Percentiles rank a stretch among this genome's conserved stretches.
Evolutionary conservation across 2,797 vertebrate species (phyloP).

Genomic region (Crypturellus tataupa): DNA sequence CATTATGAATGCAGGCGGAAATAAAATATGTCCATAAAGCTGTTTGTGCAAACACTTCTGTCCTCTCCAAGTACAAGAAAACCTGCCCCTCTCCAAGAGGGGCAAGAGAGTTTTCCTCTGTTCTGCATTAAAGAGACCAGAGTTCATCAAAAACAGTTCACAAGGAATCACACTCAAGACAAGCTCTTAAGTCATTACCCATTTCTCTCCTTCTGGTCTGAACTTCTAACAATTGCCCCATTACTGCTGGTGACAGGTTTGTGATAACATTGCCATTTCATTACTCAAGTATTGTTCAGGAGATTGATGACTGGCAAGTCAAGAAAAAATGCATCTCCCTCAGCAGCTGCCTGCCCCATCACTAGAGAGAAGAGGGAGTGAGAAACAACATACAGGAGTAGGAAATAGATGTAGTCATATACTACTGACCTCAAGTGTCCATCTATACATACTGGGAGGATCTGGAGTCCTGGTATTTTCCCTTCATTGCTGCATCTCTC

Average conservation of each 20-base stretch:
- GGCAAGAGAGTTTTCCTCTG: background rate
- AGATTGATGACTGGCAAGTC: slow-evolving; percentile 67
- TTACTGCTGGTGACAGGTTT: slow-evolving; percentile 18
- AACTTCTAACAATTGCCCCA: background rate
- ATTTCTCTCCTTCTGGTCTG: background rate
- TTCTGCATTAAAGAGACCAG: background rate
- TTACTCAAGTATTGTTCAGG: slow-evolving; percentile 56
- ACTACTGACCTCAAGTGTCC: accelerated
- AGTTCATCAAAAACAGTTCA: background rate
- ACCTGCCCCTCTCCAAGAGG: background rate
- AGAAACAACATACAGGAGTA: background rate
- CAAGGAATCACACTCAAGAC: background rate
- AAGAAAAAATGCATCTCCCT: slow-evolving; percentile 59
- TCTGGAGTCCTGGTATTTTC: background rate
- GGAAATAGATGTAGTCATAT: accelerated
- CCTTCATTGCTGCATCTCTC: background rate
- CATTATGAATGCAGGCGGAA: background rate
- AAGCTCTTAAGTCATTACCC: background rate
- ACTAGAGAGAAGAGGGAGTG: background rate
- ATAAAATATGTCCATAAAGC: background rate
- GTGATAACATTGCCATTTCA: slow-evolving; percentile 59
- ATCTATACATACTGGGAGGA: background rate
- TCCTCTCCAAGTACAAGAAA: background rate
- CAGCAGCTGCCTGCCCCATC: slow-evolving; percentile 54
- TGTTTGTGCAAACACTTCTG: background rate